Evolutionary conservation across 2,113 vertebrate species (phyloP), one percentile per base, ranked within the genome.

Genomic region (Mastomys natalensis): DNA sequence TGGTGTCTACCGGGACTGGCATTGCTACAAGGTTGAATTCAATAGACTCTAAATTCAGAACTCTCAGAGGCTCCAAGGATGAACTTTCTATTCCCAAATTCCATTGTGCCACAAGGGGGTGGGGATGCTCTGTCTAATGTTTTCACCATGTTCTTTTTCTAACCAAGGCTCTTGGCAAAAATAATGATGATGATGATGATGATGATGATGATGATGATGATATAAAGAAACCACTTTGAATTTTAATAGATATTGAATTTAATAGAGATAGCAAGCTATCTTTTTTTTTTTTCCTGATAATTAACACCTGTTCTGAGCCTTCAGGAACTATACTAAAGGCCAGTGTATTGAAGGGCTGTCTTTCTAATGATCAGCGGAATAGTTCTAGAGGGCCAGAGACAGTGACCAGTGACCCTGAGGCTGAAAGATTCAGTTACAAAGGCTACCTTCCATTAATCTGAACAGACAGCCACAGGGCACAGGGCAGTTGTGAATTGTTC

Each of bases 61-160:
- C 51, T 73, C 62, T 85, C 87, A 97, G 43, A 12, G 95, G n/a
- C 92, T 97, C 81, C 94, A 53, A 74, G 66, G 60, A 96, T 97
- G 90, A 85, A 91, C 96, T 97, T 97, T 97, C 96, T 92, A 76
- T 95, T 98, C 94, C 96, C 53, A 98, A 98, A 95, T 97, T 93
- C 55, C 97, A 97, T 97, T 97, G 90, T 98, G 93, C 98, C 98
- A 98, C 98, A 99, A 98, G 98, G 98, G 98, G 98, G 98, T 98
- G 98, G 98, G 98, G 98, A 92, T 96, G 98, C 7, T 98, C 98
- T 99, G 97, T 97, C 96, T 89, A 98, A 98, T 98, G 95, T 94
- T 87, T 97, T 97, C 70, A 1, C 78, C 60, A 62, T 0, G 0
- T 76, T 89, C 95, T 97, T 68, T 94, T 96, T 16, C 51, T 93